Conservation (phyloP, 2,113 vertebrate species). For the Sinosuthora webbiana region DNA sequence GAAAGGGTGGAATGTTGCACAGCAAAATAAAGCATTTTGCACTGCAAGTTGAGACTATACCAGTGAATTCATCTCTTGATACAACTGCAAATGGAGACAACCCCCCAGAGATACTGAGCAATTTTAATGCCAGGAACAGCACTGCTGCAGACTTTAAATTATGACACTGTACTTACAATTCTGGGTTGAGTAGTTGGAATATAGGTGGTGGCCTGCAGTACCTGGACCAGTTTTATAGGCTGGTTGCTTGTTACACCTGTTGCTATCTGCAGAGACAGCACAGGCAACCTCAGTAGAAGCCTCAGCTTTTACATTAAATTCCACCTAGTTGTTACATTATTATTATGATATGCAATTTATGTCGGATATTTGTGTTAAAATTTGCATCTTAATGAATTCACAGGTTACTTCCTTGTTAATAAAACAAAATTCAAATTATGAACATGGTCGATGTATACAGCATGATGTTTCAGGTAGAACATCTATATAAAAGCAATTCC, state of each 20-base stretch:
- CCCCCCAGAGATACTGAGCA: constrained; percentile 41
- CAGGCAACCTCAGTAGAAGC: constrained; percentile 72
- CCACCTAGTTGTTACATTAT: constrained; percentile 44
- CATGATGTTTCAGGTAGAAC: constrained; percentile 18
- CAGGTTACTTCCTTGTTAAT: constrained; percentile 34
- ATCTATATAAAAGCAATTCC: constrained; percentile 10
- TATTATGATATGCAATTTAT: constrained; percentile 1
- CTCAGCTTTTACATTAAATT: constrained; percentile 61
- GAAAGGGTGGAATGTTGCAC: constrained; percentile 43
- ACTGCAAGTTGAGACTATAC: constrained; percentile 43
- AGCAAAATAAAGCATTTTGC: constrained; percentile 64
- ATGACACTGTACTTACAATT: constrained; percentile 70
- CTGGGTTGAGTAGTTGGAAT: constrained; percentile 72
- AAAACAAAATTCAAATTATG: background rate
- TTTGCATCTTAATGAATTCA: constrained; percentile 26
- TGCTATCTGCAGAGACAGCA: constrained; percentile 78
- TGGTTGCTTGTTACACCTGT: constrained; percentile 75
- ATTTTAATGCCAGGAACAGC: constrained; percentile 37
- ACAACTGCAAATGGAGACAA: constrained; percentile 39
- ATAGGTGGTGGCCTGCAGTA: constrained; percentile 70
- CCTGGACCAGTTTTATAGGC: constrained; percentile 73
- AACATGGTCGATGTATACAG: background rate
- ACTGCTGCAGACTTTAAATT: constrained; percentile 19
- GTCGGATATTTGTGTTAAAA: constrained; percentile 10
- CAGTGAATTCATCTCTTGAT: constrained; percentile 64